Evolutionary conservation across 2,888 invertebrate genomes (phyloP), one percentile per base, ranked within the genome.

Genomic region (Andrena fulva): DNA sequence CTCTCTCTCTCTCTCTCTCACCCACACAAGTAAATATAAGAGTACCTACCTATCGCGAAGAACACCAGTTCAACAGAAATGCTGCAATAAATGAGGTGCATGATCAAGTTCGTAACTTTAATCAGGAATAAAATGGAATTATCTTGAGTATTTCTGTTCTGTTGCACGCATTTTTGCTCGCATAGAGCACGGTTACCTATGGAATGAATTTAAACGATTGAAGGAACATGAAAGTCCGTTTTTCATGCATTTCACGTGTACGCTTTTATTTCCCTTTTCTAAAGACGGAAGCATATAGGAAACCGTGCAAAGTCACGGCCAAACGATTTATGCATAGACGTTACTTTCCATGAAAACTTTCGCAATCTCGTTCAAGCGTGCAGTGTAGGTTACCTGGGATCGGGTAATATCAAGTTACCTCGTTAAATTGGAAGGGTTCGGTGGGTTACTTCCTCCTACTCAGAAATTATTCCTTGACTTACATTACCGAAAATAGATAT

Each of bases 351-450:
- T 79, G 82, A 76, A 90, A 92, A 91, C 91, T 92, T 92, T 91
- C 82, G 87, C 90, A 91, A 92, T 92, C 89, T 91, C 89, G 88
- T 90, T 87, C 84, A 77, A 80, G 85, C 79, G 84, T 77, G 71
- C 84, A 67, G 80, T 85, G 82, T 87, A 87, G 85, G 89, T 85
- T 86, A 85, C 80, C 77, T 72, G 78, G 75, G 84, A 80, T 83
- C 82, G 85, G 82, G 87, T 89, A 91, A 91, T 91, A 91, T 92
- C 91, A 89, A 91, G 91, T 91, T 92, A 91, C 90, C 91, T 90
- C 87, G 91, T 92, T 91, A 90, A 90, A 91, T 90, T 89, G 91
- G 87, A 91, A 91, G 89, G 89, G 89, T 90, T 91, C 87, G 59
- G 73, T 64, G 62, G 59, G 67, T 72, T 72, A 63, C 63, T 67